Conservation (phyloP, 2,797 vertebrate species). For the Mico argentatus region DNA sequence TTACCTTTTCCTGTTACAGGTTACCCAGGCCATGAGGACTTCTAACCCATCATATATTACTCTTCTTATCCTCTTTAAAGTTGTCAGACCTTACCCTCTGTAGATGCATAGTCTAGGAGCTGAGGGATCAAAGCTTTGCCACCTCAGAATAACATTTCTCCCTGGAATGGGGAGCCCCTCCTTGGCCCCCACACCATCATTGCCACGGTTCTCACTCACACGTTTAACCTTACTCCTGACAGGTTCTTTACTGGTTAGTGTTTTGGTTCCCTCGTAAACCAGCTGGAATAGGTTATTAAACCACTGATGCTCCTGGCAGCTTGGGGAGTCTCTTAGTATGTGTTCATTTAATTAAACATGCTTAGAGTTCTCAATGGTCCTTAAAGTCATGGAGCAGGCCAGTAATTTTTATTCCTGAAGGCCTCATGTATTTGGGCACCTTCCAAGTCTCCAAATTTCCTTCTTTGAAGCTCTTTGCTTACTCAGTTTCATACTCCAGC, state of each 20-base stretch:
- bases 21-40: not conserved
- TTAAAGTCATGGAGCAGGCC: not conserved
- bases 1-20: not conserved
- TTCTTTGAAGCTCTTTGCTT: not conserved
- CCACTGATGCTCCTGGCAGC: not conserved
- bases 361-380: not conserved
- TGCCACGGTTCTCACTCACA: not conserved
- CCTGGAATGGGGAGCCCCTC: not conserved
- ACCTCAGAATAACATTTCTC: not conserved
- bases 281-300: not conserved
- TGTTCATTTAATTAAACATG: not conserved
- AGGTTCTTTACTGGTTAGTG: not conserved
- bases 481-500: not conserved
- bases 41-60: not conserved
- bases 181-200: not conserved
- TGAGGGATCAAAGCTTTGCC: not conserved
- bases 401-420: not conserved
- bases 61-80: not conserved
- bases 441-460: not conserved
- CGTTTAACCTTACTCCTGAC: not conserved
- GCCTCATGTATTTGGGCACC: not conserved
- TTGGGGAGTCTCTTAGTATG: not conserved
- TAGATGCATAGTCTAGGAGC: not conserved
- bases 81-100: not conserved
- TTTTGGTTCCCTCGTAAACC: not conserved